phyloP scores from a whole-genome alignment of 2,888 invertebrate genomes.

The Eristalinus aeneus region DNA sequence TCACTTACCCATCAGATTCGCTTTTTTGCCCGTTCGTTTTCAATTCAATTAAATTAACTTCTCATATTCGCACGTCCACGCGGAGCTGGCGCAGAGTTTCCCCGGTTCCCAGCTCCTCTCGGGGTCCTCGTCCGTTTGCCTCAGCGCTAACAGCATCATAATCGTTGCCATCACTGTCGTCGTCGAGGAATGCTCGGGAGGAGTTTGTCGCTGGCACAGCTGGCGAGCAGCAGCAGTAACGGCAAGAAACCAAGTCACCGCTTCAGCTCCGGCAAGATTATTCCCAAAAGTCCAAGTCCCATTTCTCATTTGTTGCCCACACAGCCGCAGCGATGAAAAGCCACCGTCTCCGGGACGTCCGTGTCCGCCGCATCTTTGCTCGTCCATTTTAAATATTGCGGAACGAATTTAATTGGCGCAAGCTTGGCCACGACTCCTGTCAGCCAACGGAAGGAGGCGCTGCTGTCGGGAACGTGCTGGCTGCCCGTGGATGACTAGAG shows the following conservation, averaged over 20 bases:
- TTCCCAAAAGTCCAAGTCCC: slow-evolving; percentile 65
- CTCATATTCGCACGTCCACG: slow-evolving; percentile 43
- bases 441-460: slow-evolving; percentile 30
- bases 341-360: slow-evolving; percentile 23
- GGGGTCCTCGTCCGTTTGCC: neutral
- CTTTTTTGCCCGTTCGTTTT: neutral
- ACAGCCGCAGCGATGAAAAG: neutral
- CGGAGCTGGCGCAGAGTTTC: neutral
- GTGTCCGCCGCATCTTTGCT: slow-evolving; percentile 56
- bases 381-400: slow-evolving; percentile 44
- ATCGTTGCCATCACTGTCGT: slow-evolving; percentile 41
- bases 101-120: too few species aligned
- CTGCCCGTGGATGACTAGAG: slow-evolving; percentile 5
- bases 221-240: neutral
- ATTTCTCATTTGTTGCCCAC: slow-evolving; percentile 63
- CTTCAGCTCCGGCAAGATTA: slow-evolving; percentile 47
- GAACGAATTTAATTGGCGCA: slow-evolving; percentile 69
- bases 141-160: slow-evolving; percentile 58
- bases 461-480: neutral
- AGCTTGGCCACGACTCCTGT: slow-evolving; percentile 68
- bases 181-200: neutral
- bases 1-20: neutral
- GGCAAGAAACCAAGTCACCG: neutral
- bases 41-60: slow-evolving; percentile 64
- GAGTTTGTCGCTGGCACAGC: slow-evolving; percentile 23